A percentile compares a stretch with the other conserved stretches of the same genome.
Evolutionary conservation across 2,797 vertebrate species (phyloP).

Genomic region (Heliangelus exortis): DNA sequence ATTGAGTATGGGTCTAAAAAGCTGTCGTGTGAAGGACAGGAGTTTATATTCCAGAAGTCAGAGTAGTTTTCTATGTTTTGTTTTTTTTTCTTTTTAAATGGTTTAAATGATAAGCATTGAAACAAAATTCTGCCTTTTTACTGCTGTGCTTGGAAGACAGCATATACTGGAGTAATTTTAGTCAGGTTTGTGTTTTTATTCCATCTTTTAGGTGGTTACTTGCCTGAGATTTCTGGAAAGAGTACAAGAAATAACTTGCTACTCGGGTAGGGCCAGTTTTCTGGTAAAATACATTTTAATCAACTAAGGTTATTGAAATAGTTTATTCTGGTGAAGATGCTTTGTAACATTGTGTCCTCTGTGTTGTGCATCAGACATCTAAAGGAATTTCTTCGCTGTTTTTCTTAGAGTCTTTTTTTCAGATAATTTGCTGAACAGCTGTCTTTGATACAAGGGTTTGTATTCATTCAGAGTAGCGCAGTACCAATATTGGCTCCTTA

Average conservation of each 20-base stretch:
- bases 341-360: not conserved
- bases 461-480: not conserved
- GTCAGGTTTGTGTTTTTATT: not conserved
- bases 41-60: not conserved
- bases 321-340: not conserved
- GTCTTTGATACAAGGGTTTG: not conserved
- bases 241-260: not conserved
- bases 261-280: too few relatives aligned
- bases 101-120: not conserved
- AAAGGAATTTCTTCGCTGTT: not conserved
- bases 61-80: not conserved
- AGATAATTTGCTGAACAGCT: not conserved
- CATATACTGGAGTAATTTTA: not conserved
- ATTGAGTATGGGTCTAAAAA: not conserved
- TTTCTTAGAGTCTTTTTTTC: not conserved
- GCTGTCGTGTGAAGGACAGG: not conserved
- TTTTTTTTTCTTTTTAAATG: not conserved
- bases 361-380: not conserved
- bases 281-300: too few relatives aligned
- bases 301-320: not conserved
- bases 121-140: not conserved
- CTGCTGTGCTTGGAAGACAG: not conserved
- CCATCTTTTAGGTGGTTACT: not conserved
- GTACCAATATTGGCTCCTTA: accelerated
- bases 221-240: not conserved